Evolutionary conservation across 35 echinoderm and acorn worm genomes (phyloP), one percentile per base, ranked within the genome.

Genomic region (Apostichopus parvimensis): DNA sequence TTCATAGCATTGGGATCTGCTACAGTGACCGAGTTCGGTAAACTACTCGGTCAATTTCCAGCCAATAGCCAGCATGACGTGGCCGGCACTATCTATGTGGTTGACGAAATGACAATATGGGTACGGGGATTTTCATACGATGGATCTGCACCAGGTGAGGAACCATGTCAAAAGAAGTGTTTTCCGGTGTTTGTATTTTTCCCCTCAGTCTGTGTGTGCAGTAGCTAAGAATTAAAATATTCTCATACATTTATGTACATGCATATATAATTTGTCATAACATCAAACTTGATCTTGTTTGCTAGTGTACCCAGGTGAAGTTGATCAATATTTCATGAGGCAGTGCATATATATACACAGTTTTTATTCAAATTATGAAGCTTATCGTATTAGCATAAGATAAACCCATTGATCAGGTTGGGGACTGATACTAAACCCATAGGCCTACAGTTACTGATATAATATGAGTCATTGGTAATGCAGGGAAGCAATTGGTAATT

Each of bases 51-150:
- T 9, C 11, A 15, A 55, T 77, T 91, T 57, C 84, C 68, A 23
- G 23, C 28, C 9, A 25, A 55, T 0, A 45, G 26, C 5, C 14
- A 58, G 11, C 95, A 96, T 57, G 57, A 77, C 8, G 95, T 96
- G 11, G 18, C 62, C 7, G 96, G 96, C 6, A 95, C 71, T 3
- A 94, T 98, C 5, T 98, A 95, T 79, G 96, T 94, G 5, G 83
- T 93, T 17, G 92, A 95, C 85, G 65, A 82, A 11, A 53, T 77
- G 17, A 86, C 87, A 7, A 81, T 98, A 20, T 79, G 77, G 57
- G 89, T 98, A 10, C 75, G 82, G 9, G 92, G 92, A 15, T 98
- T 98, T 72, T 56, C 75, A 11, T 98, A 93, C 82, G 96, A 98
- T 77, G 96, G 96, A 56, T 1, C 57, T 9, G 94, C 96, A 73